Evolutionary conservation across 1,140 invertebrate genomes (phyloP).

Genomic region (Achroia grisella): DNA sequence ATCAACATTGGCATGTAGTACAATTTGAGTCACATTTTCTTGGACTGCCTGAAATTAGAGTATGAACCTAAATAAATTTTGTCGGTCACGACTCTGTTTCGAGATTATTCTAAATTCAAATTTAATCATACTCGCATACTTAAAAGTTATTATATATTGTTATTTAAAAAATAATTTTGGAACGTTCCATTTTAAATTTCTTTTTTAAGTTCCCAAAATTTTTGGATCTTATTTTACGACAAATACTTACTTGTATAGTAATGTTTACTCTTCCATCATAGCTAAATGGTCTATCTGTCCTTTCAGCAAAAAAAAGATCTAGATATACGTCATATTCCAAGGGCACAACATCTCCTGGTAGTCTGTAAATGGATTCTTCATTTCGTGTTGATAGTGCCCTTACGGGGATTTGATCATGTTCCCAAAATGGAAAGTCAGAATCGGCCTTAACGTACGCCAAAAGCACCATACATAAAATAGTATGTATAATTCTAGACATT

Average conservation of each 20-base stretch:
- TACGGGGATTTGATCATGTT: constrained; percentile 28
- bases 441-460: constrained; percentile 22
- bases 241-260: constrained; percentile 40
- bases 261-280: constrained; percentile 50
- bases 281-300: constrained; percentile 40
- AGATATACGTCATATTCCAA: constrained; percentile 58
- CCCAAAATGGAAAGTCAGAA: constrained; percentile 23
- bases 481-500: constrained; percentile 31
- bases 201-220: background rate
- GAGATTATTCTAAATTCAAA: background rate
- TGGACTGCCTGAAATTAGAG: constrained; percentile 37
- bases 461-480: constrained; percentile 15
- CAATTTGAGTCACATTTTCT: constrained; percentile 43
- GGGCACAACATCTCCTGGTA: constrained; percentile 45
- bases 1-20: constrained; percentile 53
- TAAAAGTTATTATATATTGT: background rate
- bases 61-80: too few relatives aligned
- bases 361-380: constrained; percentile 33
- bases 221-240: too few relatives aligned
- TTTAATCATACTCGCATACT: background rate
- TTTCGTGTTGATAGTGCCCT: constrained; percentile 15
- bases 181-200: background rate
- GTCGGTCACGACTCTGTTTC: background rate
- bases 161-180: background rate
- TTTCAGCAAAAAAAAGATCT: constrained; percentile 54